phyloP scores from a whole-genome alignment of 2,797 vertebrate species.

The Sciaenops ocellatus region DNA sequence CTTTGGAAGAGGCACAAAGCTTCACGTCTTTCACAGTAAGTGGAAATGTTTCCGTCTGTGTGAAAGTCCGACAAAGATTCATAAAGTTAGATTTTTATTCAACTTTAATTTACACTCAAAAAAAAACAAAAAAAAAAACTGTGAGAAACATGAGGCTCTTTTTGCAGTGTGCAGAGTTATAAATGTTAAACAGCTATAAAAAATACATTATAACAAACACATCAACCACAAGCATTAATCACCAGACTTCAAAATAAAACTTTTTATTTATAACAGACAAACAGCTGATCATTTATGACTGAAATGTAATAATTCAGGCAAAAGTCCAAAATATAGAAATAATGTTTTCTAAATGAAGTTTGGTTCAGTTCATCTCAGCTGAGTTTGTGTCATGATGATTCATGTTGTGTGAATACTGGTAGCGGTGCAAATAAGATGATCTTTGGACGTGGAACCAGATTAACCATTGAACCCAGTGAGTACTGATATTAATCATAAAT shows the following conservation, averaged over 20 bases:
- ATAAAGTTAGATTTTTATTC: too few species aligned
- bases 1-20: slow-evolving; percentile 57
- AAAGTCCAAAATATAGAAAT: too few species aligned
- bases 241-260: too few species aligned
- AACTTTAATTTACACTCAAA: too few species aligned
- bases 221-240: too few species aligned
- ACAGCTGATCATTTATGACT: too few species aligned
- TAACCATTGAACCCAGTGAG: slow-evolving; percentile 15
- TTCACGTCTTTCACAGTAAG: slow-evolving; percentile 58
- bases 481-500: background rate
- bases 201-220: too few species aligned
- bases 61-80: background rate
- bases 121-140: too few species aligned
- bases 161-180: too few species aligned
- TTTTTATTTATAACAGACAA: too few species aligned
- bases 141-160: too few species aligned
- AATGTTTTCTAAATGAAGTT: background rate
- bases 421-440: background rate
- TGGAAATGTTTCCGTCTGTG: background rate
- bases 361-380: background rate
- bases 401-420: slow-evolving; percentile 10
- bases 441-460: slow-evolving; percentile 28
- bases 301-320: background rate
- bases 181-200: too few species aligned
- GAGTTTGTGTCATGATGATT: background rate